Base-by-base conservation (phyloP, 2,113 vertebrate species). In the Corvus hawaiiensis region DNA sequence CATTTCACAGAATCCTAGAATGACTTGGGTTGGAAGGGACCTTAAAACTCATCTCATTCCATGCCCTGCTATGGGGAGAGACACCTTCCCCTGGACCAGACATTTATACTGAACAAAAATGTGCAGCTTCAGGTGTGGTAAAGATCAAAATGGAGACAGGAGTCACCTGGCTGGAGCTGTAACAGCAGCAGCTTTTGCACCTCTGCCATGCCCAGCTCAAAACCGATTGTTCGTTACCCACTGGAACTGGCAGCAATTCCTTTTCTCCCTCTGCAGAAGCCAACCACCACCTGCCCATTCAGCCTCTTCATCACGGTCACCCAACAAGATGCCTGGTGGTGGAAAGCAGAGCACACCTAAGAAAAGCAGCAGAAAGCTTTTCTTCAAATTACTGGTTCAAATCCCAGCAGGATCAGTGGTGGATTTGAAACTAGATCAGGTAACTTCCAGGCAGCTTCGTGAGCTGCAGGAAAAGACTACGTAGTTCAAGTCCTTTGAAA, bases 361-460 rank as follows among this genome's bases (percentile, higher is more conserved):
- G 84, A 82, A 84, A 92, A 91, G 73, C 49, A 66, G 33, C 58
- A 41, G 49, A 79, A 51, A 87, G 49, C 19, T 91, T 87, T 91
- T 58, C 49, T 87, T 73, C 78, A 85, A 87, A 85, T 87, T 79
- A 81, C 78, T 51, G 46, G 54, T 58, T 83, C 75, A 88, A 85
- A 95, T 87, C 91, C 84, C 91, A 66, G 51, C 17, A 80, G 87
- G 62, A 87, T 49, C 48, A 54, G 59, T 4, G 44, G 55, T 74
- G 79, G 78, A 67, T 90, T 88, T 74, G 43, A 94, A 96, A 95
- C 17, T 55, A 93, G 81, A 95, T 69, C 81, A 85, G 74, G 43
- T 58, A 72, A 64, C 61, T 91, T 93, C 63, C 59, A 46, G 82
- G 69, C 48, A 87, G 71, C 28, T 84, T 72, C 1, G 0, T 58